phyloP scores from a whole-genome alignment of 1,140 invertebrate species.

The Bombyx mori region DNA sequence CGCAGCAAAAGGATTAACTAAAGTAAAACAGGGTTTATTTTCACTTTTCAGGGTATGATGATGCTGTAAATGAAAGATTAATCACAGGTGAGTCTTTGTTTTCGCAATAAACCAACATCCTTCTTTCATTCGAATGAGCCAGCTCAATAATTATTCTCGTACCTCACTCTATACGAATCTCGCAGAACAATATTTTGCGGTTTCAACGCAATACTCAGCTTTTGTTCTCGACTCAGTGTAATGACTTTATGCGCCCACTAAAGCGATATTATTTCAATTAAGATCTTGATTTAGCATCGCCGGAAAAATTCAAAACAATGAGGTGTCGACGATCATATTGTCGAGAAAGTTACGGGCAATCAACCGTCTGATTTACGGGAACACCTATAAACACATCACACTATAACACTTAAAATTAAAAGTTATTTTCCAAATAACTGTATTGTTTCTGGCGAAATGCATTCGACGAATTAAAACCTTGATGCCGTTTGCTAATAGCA shows the following conservation, averaged over 20 bases:
- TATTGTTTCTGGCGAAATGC: no score
- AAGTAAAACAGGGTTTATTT: background rate
- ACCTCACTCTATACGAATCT: constrained; percentile 18
- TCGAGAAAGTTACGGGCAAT: constrained; percentile 48
- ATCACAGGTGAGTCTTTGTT: constrained; percentile 12
- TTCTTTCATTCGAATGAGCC: constrained; percentile 26
- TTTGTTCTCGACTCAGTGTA: constrained; percentile 48
- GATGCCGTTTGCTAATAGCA: no score
- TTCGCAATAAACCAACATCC: constrained; percentile 18
- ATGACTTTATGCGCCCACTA: constrained; percentile 53
- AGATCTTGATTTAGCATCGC: constrained; percentile 45
- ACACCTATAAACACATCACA: constrained; percentile 23
- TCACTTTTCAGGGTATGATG: background rate
- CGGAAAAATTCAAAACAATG: constrained; percentile 58
- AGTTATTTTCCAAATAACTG: constrained; percentile 4
- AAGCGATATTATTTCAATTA: constrained; percentile 63
- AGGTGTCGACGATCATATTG: constrained; percentile 40
- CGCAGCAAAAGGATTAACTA: background rate
- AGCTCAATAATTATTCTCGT: constrained; percentile 30
- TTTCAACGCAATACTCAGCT: constrained; percentile 56
- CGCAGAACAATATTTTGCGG: constrained; percentile 46
- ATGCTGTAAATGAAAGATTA: constrained; percentile 9
- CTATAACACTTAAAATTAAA: constrained; percentile 20
- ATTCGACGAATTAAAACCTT: no score
- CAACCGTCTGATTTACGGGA: constrained; percentile 43